Percentiles rank a stretch among this genome's conserved stretches.
Conservation (phyloP, 2,113 vertebrate species). For the Clarias magur region DNA sequence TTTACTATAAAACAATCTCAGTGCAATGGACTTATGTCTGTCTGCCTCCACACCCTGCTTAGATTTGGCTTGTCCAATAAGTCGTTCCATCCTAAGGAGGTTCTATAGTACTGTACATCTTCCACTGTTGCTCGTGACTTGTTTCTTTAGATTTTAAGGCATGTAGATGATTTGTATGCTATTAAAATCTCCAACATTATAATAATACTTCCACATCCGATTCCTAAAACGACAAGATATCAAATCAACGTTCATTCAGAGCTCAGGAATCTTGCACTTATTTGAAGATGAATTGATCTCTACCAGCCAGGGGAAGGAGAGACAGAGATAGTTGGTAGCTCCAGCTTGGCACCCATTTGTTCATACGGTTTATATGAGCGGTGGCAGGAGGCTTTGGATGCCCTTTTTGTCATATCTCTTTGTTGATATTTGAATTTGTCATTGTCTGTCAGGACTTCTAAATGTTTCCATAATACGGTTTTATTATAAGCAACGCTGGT, state of each 20-base stretch:
- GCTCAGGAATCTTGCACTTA: background rate
- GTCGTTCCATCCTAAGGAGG: background rate
- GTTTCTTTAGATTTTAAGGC: background rate
- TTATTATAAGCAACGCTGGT: slow-evolving; percentile 75
- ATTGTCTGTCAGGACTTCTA: slow-evolving; percentile 64
- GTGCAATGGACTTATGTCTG: background rate
- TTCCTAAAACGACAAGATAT: background rate
- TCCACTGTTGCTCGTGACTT: background rate
- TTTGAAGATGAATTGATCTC: slow-evolving; percentile 14
- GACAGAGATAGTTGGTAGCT: background rate
- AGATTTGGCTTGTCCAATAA: background rate
- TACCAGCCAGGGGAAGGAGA: background rate
- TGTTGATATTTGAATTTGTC: slow-evolving; percentile 75
- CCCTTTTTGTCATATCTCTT: slow-evolving; percentile 70
- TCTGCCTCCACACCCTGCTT: background rate
- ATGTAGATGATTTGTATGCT: background rate
- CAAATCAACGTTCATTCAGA: background rate
- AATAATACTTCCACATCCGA: background rate
- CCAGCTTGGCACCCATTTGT: slow-evolving; percentile 52
- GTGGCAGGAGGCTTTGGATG: slow-evolving; percentile 60
- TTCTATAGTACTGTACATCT: background rate
- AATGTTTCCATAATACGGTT: slow-evolving; percentile 77
- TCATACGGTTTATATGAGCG: slow-evolving; percentile 61
- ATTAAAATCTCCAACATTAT: background rate
- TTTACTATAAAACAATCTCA: background rate